Percentiles rank a stretch among this genome's conserved stretches.
phyloP scores from a whole-genome alignment of 2,797 vertebrate species.

The Chaunax sp. region DNA sequence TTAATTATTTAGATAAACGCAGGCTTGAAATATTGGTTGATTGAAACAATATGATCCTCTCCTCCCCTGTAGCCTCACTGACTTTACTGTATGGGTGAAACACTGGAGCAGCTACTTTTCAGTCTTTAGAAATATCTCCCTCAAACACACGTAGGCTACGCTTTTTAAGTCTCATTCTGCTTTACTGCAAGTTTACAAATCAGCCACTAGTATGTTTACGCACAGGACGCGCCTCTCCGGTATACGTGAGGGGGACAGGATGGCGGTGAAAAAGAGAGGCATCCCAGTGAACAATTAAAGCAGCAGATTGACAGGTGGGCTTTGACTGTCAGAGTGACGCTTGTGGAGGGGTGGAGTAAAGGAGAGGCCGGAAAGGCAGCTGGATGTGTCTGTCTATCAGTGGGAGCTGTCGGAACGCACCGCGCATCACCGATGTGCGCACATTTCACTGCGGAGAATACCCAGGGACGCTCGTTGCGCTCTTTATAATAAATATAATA shows the following conservation, averaged over 20 bases:
- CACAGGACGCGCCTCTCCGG: too few relatives aligned
- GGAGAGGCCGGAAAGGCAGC: conserved; percentile 94
- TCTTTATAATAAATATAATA: conserved; percentile 84
- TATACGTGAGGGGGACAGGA: conserved; percentile 6
- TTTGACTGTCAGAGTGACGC: conserved; percentile 99
- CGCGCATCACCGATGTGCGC: conserved; percentile 93
- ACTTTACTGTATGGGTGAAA: too few relatives aligned
- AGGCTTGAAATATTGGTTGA: too few relatives aligned
- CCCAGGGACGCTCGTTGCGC: conserved; percentile 78
- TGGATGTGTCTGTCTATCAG: conserved; percentile 99
- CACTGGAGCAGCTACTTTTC: too few relatives aligned
- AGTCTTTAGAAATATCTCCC: too few relatives aligned
- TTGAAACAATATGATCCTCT: too few relatives aligned
- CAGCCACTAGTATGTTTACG: too few relatives aligned
- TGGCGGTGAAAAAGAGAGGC: conserved; percentile 77
- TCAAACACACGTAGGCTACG: too few relatives aligned
- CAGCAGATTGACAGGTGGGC: conserved; percentile 98
- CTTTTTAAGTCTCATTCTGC: too few relatives aligned
- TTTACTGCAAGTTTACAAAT: too few relatives aligned
- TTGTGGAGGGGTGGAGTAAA: conserved; percentile 97
- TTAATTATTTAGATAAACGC: too few relatives aligned
- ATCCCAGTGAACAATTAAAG: conserved; percentile 89
- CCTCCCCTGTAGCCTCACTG: too few relatives aligned
- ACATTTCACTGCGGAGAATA: conserved; percentile 88
- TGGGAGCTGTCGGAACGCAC: conserved; percentile 96